phyloP scores from a whole-genome alignment of 2,888 invertebrate species.

The Dryadula phaetusa region DNA sequence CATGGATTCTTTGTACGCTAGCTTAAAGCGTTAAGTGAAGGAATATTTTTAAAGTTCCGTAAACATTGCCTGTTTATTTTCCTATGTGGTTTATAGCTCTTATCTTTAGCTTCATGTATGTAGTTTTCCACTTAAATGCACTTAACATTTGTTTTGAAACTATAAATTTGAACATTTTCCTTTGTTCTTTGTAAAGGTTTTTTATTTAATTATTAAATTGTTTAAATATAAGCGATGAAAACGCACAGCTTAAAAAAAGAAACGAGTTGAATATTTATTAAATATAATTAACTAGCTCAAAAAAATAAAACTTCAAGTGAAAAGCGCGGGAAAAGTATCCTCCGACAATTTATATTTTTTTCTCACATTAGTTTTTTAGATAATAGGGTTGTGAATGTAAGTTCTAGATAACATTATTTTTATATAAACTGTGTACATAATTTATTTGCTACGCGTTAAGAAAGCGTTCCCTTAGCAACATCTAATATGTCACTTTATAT shows the following conservation, averaged over 20 bases:
- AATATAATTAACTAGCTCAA: not conserved
- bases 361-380: no score
- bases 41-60: slow-evolving; percentile 23
- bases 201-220: no score
- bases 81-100: not conserved
- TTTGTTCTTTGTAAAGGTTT: no score
- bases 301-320: not conserved
- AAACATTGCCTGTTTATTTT: slow-evolving; percentile 16
- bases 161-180: not conserved
- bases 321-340: no score
- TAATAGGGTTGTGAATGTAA: no score
- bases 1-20: slow-evolving; percentile 17
- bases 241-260: not conserved
- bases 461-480: no score
- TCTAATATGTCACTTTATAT: no score
- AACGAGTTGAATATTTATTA: not conserved
- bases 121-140: not conserved
- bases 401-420: no score
- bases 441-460: no score
- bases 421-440: no score
- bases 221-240: not conserved
- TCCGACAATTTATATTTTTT: no score
- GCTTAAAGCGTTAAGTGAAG: slow-evolving; percentile 11
- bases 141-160: not conserved
- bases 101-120: not conserved